Conservation (phyloP, 1,140 invertebrate species). For the Nasonia giraulti region DNA sequence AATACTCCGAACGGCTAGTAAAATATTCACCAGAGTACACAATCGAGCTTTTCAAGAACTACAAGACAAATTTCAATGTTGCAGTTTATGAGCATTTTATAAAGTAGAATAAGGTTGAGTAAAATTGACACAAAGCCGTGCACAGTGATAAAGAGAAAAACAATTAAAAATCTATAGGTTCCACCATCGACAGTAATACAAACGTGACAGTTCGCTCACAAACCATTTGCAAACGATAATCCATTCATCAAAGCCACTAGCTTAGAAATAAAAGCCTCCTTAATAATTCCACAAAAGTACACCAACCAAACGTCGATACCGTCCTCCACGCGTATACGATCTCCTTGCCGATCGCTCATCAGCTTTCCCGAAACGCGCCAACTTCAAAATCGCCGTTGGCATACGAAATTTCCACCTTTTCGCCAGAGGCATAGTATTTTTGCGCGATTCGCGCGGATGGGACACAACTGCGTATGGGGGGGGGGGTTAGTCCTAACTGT, state of each 20-base stretch:
- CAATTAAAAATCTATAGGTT: too few relatives aligned
- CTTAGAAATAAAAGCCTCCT: too few relatives aligned
- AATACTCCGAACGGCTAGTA: neutral
- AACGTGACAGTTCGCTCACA: too few relatives aligned
- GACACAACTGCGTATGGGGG: neutral
- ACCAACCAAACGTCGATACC: too few relatives aligned
- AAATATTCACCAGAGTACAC: neutral
- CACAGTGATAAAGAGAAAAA: neutral
- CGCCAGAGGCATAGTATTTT: neutral
- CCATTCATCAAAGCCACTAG: too few relatives aligned
- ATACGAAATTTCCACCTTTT: conserved; percentile 24
- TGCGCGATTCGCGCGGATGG: neutral
- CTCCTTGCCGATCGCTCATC: neutral
- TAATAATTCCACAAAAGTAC: neutral
- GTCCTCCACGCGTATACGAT: too few relatives aligned
- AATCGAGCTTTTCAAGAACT: neutral
- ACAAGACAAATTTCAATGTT: neutral
- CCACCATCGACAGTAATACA: too few relatives aligned
- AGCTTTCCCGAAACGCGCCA: conserved; percentile 7
- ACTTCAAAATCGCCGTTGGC: neutral
- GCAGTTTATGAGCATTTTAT: neutral
- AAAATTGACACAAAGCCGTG: neutral
- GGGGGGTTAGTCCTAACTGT: conserved; percentile 47
- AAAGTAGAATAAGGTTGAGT: neutral
- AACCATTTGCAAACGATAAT: too few relatives aligned